These are phyloP conservation scores for Micronycteris hirsuta DNA, from an alignment of 2,113 vertebrate genomes.

Conservation along the genomic window DNA sequence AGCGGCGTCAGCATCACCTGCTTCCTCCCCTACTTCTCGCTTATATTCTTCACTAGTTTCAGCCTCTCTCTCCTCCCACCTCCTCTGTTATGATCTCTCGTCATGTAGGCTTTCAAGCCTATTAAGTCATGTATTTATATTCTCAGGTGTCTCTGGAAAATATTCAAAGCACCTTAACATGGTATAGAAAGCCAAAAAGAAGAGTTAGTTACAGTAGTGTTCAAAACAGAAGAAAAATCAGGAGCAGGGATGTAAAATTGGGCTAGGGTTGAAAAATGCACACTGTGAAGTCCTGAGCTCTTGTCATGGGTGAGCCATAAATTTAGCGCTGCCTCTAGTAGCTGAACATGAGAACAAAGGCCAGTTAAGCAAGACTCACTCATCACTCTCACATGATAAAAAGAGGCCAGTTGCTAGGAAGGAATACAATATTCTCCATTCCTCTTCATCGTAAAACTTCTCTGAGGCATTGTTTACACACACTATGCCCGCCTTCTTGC, in stretches of 20 bases:
- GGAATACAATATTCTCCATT: background rate
- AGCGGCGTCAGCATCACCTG: background rate
- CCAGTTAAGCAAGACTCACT: background rate
- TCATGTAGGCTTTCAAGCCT: background rate
- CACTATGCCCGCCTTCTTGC: no score
- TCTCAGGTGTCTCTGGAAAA: background rate
- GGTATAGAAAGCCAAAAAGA: background rate
- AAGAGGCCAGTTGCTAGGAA: background rate
- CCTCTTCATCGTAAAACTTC: background rate
- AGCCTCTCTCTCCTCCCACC: background rate
- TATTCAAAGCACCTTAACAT: background rate
- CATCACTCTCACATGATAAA: background rate
- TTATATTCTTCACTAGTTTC: no score
- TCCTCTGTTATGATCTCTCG: no score
- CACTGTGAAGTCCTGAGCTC: background rate
- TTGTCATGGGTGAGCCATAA: background rate
- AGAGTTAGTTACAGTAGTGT: background rate
- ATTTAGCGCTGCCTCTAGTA: background rate
- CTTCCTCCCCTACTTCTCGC: background rate
- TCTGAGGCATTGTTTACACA: background rate
- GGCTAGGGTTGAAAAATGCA: background rate
- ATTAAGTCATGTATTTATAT: background rate
- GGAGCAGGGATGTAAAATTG: background rate
- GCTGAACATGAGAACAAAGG: background rate
- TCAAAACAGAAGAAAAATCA: background rate